Conservation (phyloP, 2,797 vertebrate species). For the Spheniscus humboldti region DNA sequence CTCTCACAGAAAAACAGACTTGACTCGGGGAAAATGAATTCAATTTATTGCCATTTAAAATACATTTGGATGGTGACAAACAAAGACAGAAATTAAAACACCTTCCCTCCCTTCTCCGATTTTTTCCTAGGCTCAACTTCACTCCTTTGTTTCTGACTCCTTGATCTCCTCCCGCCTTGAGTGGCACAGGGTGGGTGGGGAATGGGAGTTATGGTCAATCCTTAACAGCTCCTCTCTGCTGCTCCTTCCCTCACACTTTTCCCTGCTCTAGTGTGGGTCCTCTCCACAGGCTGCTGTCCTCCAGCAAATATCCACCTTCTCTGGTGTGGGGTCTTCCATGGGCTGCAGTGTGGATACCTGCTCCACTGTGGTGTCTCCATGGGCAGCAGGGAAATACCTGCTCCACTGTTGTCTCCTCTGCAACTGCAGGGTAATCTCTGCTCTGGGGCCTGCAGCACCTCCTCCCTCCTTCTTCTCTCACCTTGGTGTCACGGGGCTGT, state of each 20-base stretch:
- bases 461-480: fast-evolving
- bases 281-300: not conserved
- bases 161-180: not conserved
- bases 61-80: not conserved
- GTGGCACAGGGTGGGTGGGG: not conserved
- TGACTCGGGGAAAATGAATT: not conserved
- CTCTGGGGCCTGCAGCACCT: fast-evolving
- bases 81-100: not conserved
- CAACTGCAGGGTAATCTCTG: not conserved
- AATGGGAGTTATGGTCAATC: not conserved
- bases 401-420: fast-evolving
- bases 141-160: not conserved
- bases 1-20: not conserved
- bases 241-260: not conserved
- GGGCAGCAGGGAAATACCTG: not conserved
- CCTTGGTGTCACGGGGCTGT: too few relatives aligned
- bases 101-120: not conserved
- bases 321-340: not conserved
- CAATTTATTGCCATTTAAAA: not conserved
- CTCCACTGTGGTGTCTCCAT: not conserved
- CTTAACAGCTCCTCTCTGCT: not conserved
- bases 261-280: not conserved
- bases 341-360: not conserved
- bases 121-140: not conserved
- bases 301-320: not conserved